Base-by-base conservation (phyloP, 2,113 vertebrate species). In the Chloropsis cyanopogon region DNA sequence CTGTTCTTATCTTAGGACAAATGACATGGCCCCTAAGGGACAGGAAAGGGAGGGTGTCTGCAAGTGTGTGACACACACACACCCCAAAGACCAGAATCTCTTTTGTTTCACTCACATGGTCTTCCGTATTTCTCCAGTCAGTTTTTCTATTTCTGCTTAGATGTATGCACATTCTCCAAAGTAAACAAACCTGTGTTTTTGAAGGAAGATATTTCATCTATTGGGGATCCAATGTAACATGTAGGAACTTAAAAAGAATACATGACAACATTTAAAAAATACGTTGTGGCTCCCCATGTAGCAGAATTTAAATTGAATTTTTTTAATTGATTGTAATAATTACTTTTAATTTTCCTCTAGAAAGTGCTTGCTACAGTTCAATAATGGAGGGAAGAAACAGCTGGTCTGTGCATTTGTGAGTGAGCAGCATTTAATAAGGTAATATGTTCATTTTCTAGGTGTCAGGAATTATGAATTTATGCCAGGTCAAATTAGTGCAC, bases 321-420 rank as follows among this genome's bases (percentile, higher is more conserved):
- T 82, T 82, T 2, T 4, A 91, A 96, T 89, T 82, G 65, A 94
- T 94, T 89, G 46, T 87, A 93, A 95, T 94, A 14, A 94, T 95
- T 93, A 85, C 82, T 94, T 95, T 76, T 90, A 93, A 95, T 96
- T 94, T 94, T 95, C 90, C 85, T 93, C 79, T 49, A 49, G 78
- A 85, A 96, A 94, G 61, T 92, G 85, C 90, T 90, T 70, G 56
- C 88, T 81, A 39, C 72, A 78, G 80, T 94, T 93, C 47, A 11
- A 73, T 93, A 85, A 68, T 23, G 25, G 86, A 83, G 33, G 68
- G 69, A 88, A 57, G 80, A 86, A 97, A 93, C 92, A 96, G 94
- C 94, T 97, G 92, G 91, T 80, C 80, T 93, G 76, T 88, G 86
- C 82, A 92, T 94, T 96, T 93, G 83, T 95, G 92, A 90, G 56